Evolutionary conservation across 1,140 invertebrate genomes (phyloP).

Genomic region (Limonius californicus): DNA sequence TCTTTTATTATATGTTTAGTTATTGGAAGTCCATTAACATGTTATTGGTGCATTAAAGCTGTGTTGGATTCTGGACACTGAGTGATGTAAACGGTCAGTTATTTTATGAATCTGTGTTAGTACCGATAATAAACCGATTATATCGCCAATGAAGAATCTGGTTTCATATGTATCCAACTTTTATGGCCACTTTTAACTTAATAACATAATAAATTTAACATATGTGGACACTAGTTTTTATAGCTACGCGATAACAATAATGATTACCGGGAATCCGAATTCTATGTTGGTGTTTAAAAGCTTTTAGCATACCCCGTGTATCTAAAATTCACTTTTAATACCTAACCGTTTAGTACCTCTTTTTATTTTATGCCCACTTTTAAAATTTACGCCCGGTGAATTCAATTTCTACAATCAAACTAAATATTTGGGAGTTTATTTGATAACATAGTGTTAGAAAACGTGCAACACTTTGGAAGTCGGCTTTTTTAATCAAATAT

Average conservation of each 20-base stretch:
- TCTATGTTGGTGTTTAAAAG: constrained; percentile 17
- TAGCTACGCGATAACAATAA: constrained; percentile 19
- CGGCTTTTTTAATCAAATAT: too few relatives aligned
- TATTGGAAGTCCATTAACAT: constrained; percentile 20
- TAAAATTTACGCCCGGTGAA: too few relatives aligned
- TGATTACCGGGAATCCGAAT: constrained; percentile 23
- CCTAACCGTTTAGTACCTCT: neutral
- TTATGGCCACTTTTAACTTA: constrained; percentile 28
- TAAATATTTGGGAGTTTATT: too few relatives aligned
- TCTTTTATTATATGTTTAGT: constrained; percentile 15
- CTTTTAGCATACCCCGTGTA: constrained; percentile 18
- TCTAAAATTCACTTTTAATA: neutral
- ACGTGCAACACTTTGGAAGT: too few relatives aligned
- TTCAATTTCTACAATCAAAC: too few relatives aligned
- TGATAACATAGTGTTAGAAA: too few relatives aligned
- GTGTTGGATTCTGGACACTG: constrained; percentile 7
- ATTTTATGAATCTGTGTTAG: constrained; percentile 26
- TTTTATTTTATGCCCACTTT: too few relatives aligned
- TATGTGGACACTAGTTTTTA: constrained; percentile 31
- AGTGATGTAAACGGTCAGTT: constrained; percentile 24
- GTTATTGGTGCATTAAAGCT: constrained; percentile 18
- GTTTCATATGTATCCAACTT: constrained; percentile 26
- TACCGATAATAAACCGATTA: constrained; percentile 23
- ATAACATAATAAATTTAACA: constrained; percentile 35
- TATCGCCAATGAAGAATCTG: constrained; percentile 24